Evolutionary conservation across 1,140 invertebrate species (phyloP), one percentile per base, ranked within the genome.

Genomic region (Bicyclus anynana): DNA sequence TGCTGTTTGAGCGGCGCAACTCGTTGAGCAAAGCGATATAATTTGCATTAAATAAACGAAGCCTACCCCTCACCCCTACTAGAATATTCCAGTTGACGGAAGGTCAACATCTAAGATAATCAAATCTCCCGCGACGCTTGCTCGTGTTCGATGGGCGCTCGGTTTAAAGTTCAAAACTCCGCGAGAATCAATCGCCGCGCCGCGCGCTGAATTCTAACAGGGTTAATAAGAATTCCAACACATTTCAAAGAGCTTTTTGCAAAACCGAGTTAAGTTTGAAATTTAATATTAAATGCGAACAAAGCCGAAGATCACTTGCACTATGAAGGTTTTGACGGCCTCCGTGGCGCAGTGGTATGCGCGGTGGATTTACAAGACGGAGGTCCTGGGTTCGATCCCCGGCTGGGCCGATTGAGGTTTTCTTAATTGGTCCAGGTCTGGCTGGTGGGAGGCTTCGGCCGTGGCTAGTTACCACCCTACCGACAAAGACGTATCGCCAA

Each of bases 81-180:
- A 54, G 62, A 65, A 62, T 56, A 40, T 57, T 42, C 21, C 16
- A 23, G 17, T 49, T 76, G 74, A 77, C 74, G 73, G 65, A 79
- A 77, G 79, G 72, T 79, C 66, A 79, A 79, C 76, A 82, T 65
- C 3, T 17, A 20, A 59, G 64, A 53, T 71, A 71, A 78, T 74
- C 67, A 69, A 67, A 71, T 67, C 49, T 44, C 27, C 42, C 18
- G 47, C 27, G 20, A 20, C 40, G 17, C 20, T 44, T 44, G 69
- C 53, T 50, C 40, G 59, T 63, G 57, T 68, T 63, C 67, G 69
- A 75, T 72, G 37, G 65, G 42, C 53, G 63, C 48, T 40, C 53
- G 68, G 67, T 70, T 74, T 74, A 66, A 74, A 73, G 68, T 74
- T 77, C 62, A 48, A 66, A 77, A 77, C 69, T 68, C 61, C 57